Conservation (phyloP, 2,113 vertebrate genomes). For the Mustelus asterias region DNA sequence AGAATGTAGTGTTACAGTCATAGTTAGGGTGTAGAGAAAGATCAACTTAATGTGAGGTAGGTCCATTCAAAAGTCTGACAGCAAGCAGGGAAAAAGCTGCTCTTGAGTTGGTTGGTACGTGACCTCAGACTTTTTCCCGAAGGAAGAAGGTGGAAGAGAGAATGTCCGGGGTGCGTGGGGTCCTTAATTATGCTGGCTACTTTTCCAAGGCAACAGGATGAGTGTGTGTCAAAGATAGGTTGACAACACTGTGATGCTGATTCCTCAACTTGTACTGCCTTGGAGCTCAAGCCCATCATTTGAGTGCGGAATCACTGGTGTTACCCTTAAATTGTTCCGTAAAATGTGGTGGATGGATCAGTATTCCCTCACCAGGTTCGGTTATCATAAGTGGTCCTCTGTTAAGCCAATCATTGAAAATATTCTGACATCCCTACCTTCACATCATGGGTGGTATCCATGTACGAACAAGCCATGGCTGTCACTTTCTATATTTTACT, state of each 20-base stretch:
- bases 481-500: background rate
- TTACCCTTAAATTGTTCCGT: background rate
- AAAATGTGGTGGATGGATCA: background rate
- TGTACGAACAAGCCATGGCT: background rate
- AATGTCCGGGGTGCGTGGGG: no score
- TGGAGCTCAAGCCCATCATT: background rate
- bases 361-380: background rate
- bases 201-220: background rate
- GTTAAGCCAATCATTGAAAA: background rate
- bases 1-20: no score
- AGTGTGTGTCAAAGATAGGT: background rate
- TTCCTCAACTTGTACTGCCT: background rate
- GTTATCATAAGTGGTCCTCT: background rate
- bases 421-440: background rate
- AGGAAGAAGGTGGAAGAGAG: no score
- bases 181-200: no score
- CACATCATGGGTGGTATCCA: background rate
- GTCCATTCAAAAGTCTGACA: no score
- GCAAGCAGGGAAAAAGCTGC: no score
- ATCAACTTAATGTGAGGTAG: no score
- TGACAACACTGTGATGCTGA: background rate
- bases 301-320: background rate
- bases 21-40: no score
- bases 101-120: no score
- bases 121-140: no score